Evolutionary conservation across 2,888 invertebrate genomes (phyloP).

Genomic region (Ennomos fuscantarius): DNA sequence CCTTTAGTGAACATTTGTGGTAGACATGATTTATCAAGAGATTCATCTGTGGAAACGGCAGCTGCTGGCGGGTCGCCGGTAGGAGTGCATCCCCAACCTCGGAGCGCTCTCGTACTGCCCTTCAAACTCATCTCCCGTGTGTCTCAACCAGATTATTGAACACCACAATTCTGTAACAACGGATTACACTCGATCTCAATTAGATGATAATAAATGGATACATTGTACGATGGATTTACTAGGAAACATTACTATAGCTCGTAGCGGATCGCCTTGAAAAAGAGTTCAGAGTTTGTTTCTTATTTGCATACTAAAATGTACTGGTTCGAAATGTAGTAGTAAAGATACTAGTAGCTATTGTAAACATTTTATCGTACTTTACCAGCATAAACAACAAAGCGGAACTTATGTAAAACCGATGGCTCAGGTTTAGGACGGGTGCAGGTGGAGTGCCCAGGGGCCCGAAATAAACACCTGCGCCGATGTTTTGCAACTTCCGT

Average conservation of each 20-base stretch:
- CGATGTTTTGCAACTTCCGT: constrained; percentile 40
- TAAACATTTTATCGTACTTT: constrained; percentile 39
- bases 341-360: constrained; percentile 37
- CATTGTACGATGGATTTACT: constrained; percentile 1
- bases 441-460: constrained; percentile 48
- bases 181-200: constrained; percentile 54
- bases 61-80: constrained; percentile 67
- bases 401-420: constrained; percentile 67
- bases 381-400: constrained; percentile 52
- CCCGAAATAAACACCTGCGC: constrained; percentile 48
- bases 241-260: not conserved
- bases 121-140: constrained; percentile 55
- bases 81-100: constrained; percentile 78
- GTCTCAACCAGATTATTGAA: constrained; percentile 17
- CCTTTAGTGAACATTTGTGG: constrained; percentile 81
- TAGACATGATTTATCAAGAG: constrained; percentile 52
- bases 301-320: constrained; percentile 41
- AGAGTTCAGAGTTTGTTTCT: constrained; percentile 21
- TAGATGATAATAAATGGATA: constrained; percentile 43
- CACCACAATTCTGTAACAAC: constrained; percentile 56
- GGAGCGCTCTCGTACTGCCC: constrained; percentile 58
- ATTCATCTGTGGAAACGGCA: constrained; percentile 44
- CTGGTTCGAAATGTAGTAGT: constrained; percentile 31
- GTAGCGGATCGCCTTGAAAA: constrained; percentile 6
- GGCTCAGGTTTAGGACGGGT: constrained; percentile 54